These are phyloP conservation scores for Nyctibius grandis DNA, from an alignment of 2,797 vertebrate genomes.

Conservation along the genomic window DNA sequence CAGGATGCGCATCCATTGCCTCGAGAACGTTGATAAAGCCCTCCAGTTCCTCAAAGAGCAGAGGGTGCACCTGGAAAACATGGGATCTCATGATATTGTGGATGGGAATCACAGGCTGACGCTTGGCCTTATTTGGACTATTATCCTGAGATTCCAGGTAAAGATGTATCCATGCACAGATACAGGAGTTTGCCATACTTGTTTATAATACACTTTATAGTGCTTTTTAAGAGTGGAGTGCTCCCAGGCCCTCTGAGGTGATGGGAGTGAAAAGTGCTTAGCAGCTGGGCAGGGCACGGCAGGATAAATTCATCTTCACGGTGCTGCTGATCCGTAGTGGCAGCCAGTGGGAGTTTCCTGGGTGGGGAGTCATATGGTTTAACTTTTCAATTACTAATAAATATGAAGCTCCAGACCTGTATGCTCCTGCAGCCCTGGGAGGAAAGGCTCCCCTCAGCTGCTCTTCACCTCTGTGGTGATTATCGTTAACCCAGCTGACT, in stretches of 20 bases:
- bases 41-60: constrained; percentile 98
- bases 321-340: not conserved
- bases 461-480: not conserved
- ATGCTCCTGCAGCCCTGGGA: not conserved
- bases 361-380: not conserved
- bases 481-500: not conserved
- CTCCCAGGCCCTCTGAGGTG: not conserved
- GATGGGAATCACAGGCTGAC: constrained; percentile 97
- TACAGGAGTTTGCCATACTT: not conserved
- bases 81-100: constrained; percentile 98
- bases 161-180: not conserved
- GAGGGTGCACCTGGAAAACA: constrained; percentile 95
- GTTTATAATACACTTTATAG: not conserved
- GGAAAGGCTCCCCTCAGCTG: not conserved
- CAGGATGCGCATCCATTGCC: constrained; percentile 88
- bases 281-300: not conserved
- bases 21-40: constrained; percentile 86
- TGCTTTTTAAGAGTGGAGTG: not conserved
- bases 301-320: fast-evolving
- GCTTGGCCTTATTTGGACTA: constrained; percentile 97
- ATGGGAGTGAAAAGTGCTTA: not conserved
- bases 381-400: not conserved
- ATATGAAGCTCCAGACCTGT: not conserved
- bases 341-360: not conserved
- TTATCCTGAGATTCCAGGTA: constrained; percentile 93